Conservation (phyloP, 2,113 vertebrate genomes). For the Tor tambroides region DNA sequence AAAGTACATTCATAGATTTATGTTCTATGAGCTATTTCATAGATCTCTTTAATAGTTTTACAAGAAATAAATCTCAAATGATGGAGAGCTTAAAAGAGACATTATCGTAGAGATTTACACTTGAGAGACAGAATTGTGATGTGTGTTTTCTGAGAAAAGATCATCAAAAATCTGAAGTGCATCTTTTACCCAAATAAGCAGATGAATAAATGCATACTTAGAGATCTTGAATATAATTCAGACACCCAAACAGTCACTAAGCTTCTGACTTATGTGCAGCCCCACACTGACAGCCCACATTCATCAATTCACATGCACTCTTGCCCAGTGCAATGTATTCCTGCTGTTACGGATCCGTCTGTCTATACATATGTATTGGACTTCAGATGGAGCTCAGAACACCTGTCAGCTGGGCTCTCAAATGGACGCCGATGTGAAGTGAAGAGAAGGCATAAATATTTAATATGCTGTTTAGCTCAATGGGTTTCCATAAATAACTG, state of each 20-base stretch:
- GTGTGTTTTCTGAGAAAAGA: conserved; percentile 1
- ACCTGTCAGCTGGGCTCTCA: conserved; percentile 31
- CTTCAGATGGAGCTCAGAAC: conserved; percentile 37
- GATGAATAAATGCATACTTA: conserved; percentile 60
- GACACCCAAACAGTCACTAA: conserved; percentile 50
- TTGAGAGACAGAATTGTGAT: conserved; percentile 15
- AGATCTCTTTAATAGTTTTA: conserved; percentile 8
- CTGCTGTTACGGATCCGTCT: conserved; percentile 17
- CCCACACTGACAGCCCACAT: conserved; percentile 54
- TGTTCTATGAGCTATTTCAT: conserved; percentile 10
- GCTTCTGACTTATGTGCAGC: conserved; percentile 54
- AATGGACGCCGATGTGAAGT: conserved; percentile 49
- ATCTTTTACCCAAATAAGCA: conserved; percentile 48
- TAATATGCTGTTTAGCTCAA: conserved; percentile 48
- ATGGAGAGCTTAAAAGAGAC: conserved; percentile 24
- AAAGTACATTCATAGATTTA: background rate
- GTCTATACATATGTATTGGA: conserved; percentile 51
- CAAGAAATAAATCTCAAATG: background rate
- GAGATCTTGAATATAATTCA: conserved; percentile 49
- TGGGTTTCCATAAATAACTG: conserved; percentile 30
- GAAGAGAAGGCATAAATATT: conserved; percentile 51
- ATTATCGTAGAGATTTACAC: conserved; percentile 23
- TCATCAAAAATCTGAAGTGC: conserved; percentile 40
- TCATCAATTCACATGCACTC: conserved; percentile 53
- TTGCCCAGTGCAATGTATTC: conserved; percentile 33